Evolutionary conservation across 2,888 invertebrate genomes (phyloP).

Genomic region (Chouioia cunea): DNA sequence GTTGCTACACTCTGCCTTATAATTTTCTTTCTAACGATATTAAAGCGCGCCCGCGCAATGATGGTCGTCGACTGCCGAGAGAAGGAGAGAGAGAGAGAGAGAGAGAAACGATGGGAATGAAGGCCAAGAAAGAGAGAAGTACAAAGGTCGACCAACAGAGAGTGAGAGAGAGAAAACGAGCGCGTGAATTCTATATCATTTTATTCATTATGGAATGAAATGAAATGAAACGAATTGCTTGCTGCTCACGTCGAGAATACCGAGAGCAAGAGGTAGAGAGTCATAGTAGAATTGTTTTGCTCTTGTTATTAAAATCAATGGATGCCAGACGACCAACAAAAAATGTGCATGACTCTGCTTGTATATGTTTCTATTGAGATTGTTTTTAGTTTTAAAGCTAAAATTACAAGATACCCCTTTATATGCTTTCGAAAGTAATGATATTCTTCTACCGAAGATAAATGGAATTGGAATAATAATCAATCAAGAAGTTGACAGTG

Average conservation of each 20-base stretch:
- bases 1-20: constrained; percentile 48
- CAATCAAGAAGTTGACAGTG: no score
- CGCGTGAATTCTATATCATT: constrained; percentile 44
- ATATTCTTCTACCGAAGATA: no score
- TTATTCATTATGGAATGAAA: constrained; percentile 37
- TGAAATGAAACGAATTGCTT: constrained; percentile 37
- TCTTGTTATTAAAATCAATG: constrained; percentile 27
- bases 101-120: constrained; percentile 6
- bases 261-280: no score
- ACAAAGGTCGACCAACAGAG: no score
- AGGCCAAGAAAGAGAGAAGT: neutral
- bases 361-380: neutral
- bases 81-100: neutral
- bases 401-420: no score
- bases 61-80: constrained; percentile 7
- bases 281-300: constrained; percentile 15
- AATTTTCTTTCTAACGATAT: constrained; percentile 52
- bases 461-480: no score
- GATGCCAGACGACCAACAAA: neutral
- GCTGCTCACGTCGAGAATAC: no score
- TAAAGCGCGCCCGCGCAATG: constrained; percentile 38
- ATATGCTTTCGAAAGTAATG: no score
- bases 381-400: no score
- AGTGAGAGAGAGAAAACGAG: constrained; percentile 8
- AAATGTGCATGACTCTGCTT: neutral